Percentiles rank a stretch among this genome's conserved stretches.
Conservation (phyloP, 2,113 vertebrate genomes). For the Aix galericulata region DNA sequence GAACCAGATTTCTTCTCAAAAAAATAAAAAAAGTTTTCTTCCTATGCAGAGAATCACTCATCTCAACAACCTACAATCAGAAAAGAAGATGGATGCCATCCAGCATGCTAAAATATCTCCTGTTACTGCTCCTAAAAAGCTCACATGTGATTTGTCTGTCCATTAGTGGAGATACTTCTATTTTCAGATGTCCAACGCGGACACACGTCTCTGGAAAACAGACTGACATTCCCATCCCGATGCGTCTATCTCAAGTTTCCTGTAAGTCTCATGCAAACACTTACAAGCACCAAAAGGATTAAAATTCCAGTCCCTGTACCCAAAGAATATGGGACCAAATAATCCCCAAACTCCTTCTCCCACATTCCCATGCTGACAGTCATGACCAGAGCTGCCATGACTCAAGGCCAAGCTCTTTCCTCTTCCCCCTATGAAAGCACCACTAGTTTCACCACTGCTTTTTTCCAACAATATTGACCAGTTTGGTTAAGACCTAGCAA, state of each 20-base stretch:
- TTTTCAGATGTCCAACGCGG: not conserved
- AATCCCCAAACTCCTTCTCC: not conserved
- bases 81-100: not conserved
- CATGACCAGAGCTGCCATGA: not conserved
- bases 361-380: not conserved
- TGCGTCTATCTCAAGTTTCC: not conserved
- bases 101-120: conserved; percentile 19
- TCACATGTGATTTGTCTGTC: not conserved
- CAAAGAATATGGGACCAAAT: not conserved
- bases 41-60: not conserved
- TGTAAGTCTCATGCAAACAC: not conserved
- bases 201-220: not conserved
- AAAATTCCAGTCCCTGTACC: not conserved
- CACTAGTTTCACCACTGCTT: not conserved
- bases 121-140: not conserved
- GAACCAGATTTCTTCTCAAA: not conserved
- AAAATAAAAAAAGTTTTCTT: not conserved
- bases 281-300: not conserved
- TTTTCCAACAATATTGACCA: not conserved
- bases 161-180: not conserved
- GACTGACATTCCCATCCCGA: not conserved
- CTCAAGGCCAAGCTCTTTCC: not conserved
- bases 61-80: not conserved
- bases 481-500: not conserved
- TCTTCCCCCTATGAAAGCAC: not conserved